These are phyloP conservation scores for Onychorhynchus coronatus DNA, from an alignment of 2,113 vertebrate species.

Conservation along the genomic window DNA sequence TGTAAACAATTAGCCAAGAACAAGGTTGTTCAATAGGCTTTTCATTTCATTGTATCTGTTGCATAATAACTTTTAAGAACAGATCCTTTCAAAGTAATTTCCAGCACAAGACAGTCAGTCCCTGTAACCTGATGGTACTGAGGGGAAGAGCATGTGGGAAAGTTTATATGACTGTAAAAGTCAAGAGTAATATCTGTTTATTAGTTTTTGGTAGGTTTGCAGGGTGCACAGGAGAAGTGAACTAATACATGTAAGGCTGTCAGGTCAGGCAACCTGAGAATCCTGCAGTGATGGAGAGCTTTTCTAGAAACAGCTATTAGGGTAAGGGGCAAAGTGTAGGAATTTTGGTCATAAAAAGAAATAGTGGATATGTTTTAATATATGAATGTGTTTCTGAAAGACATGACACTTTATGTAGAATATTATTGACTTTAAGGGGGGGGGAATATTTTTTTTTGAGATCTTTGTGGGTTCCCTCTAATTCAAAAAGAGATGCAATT, in stretches of 20 bases:
- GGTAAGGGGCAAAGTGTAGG: background rate
- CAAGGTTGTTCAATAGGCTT: background rate
- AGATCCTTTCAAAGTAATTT: background rate
- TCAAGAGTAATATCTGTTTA: background rate
- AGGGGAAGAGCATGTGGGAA: background rate
- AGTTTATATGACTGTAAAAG: background rate
- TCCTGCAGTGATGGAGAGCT: background rate
- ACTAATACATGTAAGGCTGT: background rate
- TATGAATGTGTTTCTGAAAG: background rate
- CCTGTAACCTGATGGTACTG: background rate
- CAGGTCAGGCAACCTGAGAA: background rate
- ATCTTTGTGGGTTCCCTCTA: background rate
- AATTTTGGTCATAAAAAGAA: background rate
- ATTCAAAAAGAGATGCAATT: background rate
- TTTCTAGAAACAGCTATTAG: background rate
- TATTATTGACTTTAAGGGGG: background rate
- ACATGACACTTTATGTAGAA: background rate
- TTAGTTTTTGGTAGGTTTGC: background rate
- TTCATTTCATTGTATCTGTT: background rate
- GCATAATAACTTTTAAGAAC: background rate
- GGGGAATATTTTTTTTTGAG: accelerated
- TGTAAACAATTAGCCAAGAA: background rate
- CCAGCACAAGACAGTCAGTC: background rate
- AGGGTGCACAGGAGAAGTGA: background rate
- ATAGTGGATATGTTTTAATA: background rate